These are phyloP conservation scores for Adoxophyes honmai DNA, from an alignment of 1,140 invertebrate genomes.

Conservation along the genomic window DNA sequence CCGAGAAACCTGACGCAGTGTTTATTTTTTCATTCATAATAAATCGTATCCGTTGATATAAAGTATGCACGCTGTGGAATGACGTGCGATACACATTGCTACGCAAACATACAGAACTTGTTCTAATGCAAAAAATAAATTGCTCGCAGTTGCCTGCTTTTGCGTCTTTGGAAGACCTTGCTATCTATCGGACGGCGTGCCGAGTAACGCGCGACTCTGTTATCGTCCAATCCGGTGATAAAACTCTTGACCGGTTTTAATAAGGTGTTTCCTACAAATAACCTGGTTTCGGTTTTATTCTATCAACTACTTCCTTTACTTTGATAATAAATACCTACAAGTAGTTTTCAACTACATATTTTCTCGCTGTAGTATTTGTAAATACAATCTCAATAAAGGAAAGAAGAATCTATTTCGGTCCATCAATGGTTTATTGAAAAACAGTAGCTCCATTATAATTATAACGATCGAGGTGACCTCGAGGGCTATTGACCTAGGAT, in stretches of 20 bases:
- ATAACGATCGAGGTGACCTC: conserved; percentile 14
- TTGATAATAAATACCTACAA: no score
- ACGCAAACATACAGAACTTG: not conserved
- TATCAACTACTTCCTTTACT: no score
- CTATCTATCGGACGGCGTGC: not conserved
- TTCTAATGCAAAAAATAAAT: conserved; percentile 6
- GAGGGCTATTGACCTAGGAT: conserved; percentile 20
- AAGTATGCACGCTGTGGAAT: not conserved
- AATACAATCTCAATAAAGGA: no score
- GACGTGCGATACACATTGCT: not conserved
- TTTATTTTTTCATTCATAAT: conserved; percentile 8
- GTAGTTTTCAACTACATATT: no score
- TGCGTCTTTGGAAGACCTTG: conserved; percentile 3
- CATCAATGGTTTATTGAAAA: not conserved
- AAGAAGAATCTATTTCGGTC: no score
- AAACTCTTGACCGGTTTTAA: not conserved
- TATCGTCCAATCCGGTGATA: not conserved
- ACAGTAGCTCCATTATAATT: not conserved
- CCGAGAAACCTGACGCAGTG: no score
- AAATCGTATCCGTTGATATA: conserved; percentile 5
- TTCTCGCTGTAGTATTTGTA: no score
- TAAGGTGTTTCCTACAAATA: conserved; percentile 4
- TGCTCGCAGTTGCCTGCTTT: not conserved
- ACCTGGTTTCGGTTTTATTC: not conserved
- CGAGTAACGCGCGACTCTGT: not conserved